phyloP scores from a whole-genome alignment of 2,888 invertebrate species.

The Ectemnius continuus region DNA sequence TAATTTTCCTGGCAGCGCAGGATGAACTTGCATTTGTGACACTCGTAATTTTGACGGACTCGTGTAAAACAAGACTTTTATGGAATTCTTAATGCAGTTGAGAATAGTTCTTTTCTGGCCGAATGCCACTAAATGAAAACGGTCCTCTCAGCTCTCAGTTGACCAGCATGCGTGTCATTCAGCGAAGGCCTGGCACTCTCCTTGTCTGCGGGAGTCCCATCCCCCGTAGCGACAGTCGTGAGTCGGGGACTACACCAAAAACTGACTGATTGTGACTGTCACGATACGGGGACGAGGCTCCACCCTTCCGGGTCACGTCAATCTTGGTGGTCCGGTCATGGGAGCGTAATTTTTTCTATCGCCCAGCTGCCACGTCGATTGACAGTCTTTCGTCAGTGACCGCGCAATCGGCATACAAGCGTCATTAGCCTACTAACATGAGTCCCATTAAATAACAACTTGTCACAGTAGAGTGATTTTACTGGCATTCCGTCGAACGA shows the following conservation, averaged over 20 bases:
- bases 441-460: too few relatives aligned
- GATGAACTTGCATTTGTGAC: constrained; percentile 61
- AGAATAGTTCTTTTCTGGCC: constrained; percentile 18
- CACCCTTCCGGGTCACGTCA: constrained; percentile 63
- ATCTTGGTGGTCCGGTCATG: constrained; percentile 63
- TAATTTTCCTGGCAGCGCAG: constrained; percentile 51
- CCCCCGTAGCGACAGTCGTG: constrained; percentile 63
- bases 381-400: constrained; percentile 33
- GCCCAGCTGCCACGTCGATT: constrained; percentile 35
- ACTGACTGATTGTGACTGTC: constrained; percentile 65
- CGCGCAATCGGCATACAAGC: neutral
- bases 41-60: too few relatives aligned
- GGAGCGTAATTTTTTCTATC: constrained; percentile 44
- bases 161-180: constrained; percentile 33
- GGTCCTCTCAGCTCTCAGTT: constrained; percentile 41
- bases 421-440: too few relatives aligned
- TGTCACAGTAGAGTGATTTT: too few relatives aligned
- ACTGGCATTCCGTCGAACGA: too few relatives aligned
- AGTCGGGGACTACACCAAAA: constrained; percentile 58
- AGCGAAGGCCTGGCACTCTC: constrained; percentile 23
- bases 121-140: constrained; percentile 37
- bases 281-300: constrained; percentile 61
- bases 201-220: constrained; percentile 59
- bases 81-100: too few relatives aligned
- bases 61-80: too few relatives aligned